Evolutionary conservation across 30 jellyfish, hydroid and myxozoan species (phyloP).

Genomic region (Turritopsis dohrnii): DNA sequence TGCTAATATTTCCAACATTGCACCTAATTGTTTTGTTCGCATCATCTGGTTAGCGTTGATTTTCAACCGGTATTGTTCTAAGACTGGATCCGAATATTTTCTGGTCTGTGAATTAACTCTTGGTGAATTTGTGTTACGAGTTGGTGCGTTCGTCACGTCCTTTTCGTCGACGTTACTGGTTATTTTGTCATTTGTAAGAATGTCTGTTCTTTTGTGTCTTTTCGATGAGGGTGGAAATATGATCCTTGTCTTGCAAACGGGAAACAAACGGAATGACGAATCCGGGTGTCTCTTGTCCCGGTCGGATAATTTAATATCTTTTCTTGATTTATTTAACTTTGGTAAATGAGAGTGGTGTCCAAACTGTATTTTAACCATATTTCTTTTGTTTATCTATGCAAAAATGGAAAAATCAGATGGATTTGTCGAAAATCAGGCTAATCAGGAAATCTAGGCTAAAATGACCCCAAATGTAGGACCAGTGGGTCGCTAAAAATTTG

Average conservation of each 20-base stretch:
- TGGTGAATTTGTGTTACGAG: too few relatives aligned
- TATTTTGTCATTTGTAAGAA: background rate
- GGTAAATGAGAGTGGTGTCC: background rate
- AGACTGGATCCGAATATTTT: conserved; percentile 5
- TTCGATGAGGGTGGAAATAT: background rate
- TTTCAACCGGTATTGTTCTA: conserved; percentile 6
- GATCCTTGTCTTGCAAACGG: background rate
- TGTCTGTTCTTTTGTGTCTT: background rate
- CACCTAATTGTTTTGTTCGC: conserved; percentile 2
- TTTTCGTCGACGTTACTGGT: too few relatives aligned
- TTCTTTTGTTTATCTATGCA: too few relatives aligned
- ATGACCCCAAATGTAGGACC: too few relatives aligned
- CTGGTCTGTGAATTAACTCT: background rate
- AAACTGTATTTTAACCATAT: background rate
- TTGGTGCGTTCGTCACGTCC: too few relatives aligned
- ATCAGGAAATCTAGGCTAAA: too few relatives aligned
- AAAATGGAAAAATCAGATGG: too few relatives aligned
- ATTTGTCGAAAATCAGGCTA: too few relatives aligned
- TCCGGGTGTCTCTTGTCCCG: background rate
- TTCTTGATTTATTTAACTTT: background rate
- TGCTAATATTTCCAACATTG: background rate
- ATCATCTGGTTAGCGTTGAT: background rate
- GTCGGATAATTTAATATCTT: background rate
- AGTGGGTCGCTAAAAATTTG: too few relatives aligned
- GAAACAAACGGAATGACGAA: background rate